Base-by-base conservation (phyloP, 2,888 invertebrate genomes). In the Pristionchus fissidentatus region DNA sequence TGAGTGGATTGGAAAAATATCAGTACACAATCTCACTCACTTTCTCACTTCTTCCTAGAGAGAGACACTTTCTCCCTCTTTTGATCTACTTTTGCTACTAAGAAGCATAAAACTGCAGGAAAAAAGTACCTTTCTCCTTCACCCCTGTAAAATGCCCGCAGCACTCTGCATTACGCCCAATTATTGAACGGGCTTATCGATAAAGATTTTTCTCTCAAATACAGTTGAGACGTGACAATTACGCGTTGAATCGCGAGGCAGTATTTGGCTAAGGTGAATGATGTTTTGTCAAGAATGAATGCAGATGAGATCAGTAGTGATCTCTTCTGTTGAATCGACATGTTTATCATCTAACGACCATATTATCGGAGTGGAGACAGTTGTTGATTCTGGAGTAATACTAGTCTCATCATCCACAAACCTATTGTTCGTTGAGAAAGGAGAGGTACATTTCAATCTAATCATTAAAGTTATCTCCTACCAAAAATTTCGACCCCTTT, bases 291-390 rank as follows among this genome's bases (percentile, higher is more conserved):
- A 49, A 49, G 49, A 49, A 19, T n/a, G n/a, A 26, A 57, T 66
- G 10, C 22, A 49, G 49, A 75, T 75, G 75, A 75, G 75, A 46
- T 75, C 46, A 46, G 26, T 75, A 29, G n/a, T 19, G 13, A 75
- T 75, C 5, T 75, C 46, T 46, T 75, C 75, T 7, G n/a, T 75
- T 26, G 32, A 26, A 26, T 75, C 43, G 29, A 46, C 46, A 15
- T 13, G 19, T 19, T 46, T 75, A 26, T 15, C 46, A 26, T 46
- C 3, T 29, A 46, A 46, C 3, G 46, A 32, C 0, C 29, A 46
- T 15, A 10, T 75, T 46, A 75, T 75, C 10, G 75, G 75, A 46
- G 75, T 75, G 15, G 75, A 75, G n/a, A 46, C 10, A 22, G 15
- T 75, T 13, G 19, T 15, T n/a, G 46, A 75, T 75, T 46, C 46